These are phyloP conservation scores for Anser brachyrhynchus DNA, from an alignment of 2,113 vertebrate genomes.

Conservation along the genomic window DNA sequence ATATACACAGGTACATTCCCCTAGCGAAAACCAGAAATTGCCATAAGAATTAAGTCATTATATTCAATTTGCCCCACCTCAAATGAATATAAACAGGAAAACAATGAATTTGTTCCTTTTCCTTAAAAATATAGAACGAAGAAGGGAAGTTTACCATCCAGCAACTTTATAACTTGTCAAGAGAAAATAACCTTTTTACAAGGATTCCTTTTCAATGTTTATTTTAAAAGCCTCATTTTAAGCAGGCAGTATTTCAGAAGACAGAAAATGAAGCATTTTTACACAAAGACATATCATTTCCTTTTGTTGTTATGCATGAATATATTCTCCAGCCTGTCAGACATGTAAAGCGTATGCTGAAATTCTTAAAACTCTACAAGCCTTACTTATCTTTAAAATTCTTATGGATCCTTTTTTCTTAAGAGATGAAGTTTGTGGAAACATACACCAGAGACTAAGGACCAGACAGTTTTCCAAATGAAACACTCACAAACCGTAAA, in stretches of 20 bases:
- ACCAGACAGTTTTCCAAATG: not conserved
- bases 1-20: not conserved
- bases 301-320: conserved; percentile 12
- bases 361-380: not conserved
- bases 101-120: not conserved
- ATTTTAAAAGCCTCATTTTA: not conserved
- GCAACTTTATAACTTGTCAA: not conserved
- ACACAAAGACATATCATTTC: not conserved
- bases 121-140: not conserved
- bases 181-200: not conserved
- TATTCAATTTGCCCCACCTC: not conserved
- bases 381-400: not conserved
- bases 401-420: not conserved
- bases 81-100: not conserved
- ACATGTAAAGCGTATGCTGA: not conserved
- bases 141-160: not conserved
- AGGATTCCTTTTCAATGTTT: not conserved
- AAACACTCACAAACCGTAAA: not conserved
- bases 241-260: not conserved
- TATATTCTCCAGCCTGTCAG: not conserved
- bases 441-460: not conserved
- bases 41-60: not conserved
- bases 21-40: not conserved
- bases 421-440: not conserved
- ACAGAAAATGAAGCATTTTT: not conserved